Percentiles rank a stretch among this genome's conserved stretches.
Conservation (phyloP, 2,888 invertebrate species). For the Flexamia atlantica region DNA sequence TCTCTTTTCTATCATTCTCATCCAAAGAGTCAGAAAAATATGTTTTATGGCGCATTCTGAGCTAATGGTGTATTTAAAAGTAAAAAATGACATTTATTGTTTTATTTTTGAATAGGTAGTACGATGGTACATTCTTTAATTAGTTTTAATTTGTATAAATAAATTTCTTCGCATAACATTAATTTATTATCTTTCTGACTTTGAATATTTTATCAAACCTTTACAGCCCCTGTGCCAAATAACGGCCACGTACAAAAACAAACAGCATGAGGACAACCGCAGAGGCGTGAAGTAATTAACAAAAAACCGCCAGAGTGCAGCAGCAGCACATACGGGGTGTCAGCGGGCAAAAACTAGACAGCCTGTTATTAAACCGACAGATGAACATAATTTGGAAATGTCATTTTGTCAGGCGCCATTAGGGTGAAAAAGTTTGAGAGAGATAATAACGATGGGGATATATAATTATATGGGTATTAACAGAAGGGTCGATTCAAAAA, state of each 20-base stretch:
- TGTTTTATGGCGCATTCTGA: no score
- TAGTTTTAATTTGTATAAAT: background rate
- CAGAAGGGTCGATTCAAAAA: constrained; percentile 27
- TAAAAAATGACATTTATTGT: no score
- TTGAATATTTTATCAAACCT: no score
- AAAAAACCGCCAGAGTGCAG: constrained; percentile 42
- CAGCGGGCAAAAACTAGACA: constrained; percentile 37
- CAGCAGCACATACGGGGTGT: constrained; percentile 23
- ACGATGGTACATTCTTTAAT: background rate
- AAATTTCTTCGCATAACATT: background rate
- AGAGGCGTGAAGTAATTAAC: constrained; percentile 39
- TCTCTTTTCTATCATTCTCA: no score
- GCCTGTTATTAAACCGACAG: constrained; percentile 54
- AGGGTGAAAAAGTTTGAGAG: constrained; percentile 44
- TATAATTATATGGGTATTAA: constrained; percentile 35
- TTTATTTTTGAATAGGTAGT: background rate
- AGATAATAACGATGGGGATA: constrained; percentile 27
- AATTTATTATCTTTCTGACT: no score
- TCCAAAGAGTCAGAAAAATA: no score
- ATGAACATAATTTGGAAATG: constrained; percentile 54
- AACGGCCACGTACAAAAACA: background rate
- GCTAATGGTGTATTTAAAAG: no score
- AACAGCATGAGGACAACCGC: background rate
- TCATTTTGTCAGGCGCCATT: constrained; percentile 37
- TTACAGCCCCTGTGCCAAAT: background rate